A percentile compares a stretch with the other conserved stretches of the same genome.
Evolutionary conservation across 1,140 invertebrate genomes (phyloP).

Genomic region (Trichoplusia ni): DNA sequence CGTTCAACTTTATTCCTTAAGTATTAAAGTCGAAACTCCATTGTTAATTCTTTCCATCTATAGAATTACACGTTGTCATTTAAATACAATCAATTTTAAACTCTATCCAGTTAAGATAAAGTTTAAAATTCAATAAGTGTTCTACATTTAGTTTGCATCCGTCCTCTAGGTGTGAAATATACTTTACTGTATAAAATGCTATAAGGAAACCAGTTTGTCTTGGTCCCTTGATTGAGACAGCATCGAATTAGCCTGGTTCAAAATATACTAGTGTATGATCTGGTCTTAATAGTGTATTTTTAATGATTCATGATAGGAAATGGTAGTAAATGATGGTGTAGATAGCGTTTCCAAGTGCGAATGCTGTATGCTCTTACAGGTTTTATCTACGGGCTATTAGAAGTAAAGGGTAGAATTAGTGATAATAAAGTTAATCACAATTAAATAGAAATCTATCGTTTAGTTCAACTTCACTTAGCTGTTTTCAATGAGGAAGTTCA

Average conservation of each 20-base stretch:
- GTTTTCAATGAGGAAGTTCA: too few relatives aligned
- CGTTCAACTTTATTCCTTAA: conserved; percentile 3
- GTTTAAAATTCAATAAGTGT: conserved; percentile 18
- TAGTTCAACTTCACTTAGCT: too few relatives aligned
- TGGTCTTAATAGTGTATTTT: conserved; percentile 29
- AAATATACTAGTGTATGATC: conserved; percentile 2
- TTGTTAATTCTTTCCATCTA: neutral
- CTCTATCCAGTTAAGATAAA: neutral
- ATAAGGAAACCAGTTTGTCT: conserved; percentile 14
- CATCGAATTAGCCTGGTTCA: conserved; percentile 13
- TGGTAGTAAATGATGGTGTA: conserved; percentile 22
- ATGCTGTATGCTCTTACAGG: conserved; percentile 2
- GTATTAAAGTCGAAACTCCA: conserved; percentile 3
- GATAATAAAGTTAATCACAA: conserved; percentile 4
- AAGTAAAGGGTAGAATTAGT: conserved; percentile 8
- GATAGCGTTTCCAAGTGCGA: conserved; percentile 11
- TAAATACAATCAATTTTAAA: conserved; percentile 4
- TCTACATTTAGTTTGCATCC: conserved; percentile 19
- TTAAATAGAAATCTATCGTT: too few relatives aligned
- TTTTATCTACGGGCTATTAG: neutral
- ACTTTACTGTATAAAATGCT: conserved; percentile 11
- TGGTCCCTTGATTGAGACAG: conserved; percentile 1
- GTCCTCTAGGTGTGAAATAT: conserved; percentile 24
- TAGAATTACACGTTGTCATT: conserved; percentile 16
- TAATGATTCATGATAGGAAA: conserved; percentile 27